phyloP scores from a whole-genome alignment of 2,797 vertebrate genomes.

The Cossypha polioptera region DNA sequence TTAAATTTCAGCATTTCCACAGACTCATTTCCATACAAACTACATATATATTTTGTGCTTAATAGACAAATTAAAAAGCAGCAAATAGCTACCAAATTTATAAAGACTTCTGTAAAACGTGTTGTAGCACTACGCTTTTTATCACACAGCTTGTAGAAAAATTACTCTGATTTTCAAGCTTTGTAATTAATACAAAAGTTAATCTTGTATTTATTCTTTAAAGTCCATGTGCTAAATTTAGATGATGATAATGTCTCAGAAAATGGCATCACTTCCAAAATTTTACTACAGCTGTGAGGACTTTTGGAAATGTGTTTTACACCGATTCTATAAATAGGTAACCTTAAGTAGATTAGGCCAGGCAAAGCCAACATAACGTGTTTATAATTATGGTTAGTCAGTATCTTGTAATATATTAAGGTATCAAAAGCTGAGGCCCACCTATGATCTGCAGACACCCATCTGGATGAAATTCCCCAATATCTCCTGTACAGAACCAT shows the following conservation, averaged over 20 bases:
- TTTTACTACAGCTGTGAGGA: background rate
- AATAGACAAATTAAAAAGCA: background rate
- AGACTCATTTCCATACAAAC: background rate
- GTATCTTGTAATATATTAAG: background rate
- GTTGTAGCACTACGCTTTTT: background rate
- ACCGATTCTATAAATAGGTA: background rate
- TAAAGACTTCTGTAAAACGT: background rate
- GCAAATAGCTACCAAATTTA: background rate
- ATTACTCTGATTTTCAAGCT: background rate
- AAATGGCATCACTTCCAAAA: background rate
- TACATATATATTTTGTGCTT: background rate
- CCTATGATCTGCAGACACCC: conserved; percentile 97
- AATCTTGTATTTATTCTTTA: background rate
- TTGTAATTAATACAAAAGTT: background rate
- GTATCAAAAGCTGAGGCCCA: conserved; percentile 59
- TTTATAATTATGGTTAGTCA: background rate
- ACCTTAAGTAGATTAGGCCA: background rate
- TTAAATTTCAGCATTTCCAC: background rate
- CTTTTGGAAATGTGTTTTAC: background rate
- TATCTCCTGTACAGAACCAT: conserved; percentile 97
- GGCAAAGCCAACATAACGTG: background rate
- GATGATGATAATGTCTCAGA: background rate
- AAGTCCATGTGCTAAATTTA: background rate
- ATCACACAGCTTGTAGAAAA: background rate
- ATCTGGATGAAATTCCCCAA: conserved; percentile 91